Conservation (phyloP, 2,113 vertebrate genomes). For the Python bivittatus region DNA sequence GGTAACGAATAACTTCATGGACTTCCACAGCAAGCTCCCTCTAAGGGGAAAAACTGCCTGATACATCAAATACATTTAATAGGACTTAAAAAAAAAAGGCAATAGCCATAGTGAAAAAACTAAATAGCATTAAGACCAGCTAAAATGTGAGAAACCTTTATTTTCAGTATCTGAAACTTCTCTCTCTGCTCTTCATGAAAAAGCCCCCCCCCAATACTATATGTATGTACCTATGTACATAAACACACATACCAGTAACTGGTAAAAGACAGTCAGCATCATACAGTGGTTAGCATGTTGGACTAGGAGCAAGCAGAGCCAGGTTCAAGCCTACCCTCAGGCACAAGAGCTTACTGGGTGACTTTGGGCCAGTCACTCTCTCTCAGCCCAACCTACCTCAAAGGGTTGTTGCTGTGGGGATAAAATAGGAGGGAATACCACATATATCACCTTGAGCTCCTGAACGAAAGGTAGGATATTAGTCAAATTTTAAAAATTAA, state of each 20-base stretch:
- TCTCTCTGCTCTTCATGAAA: too few relatives aligned
- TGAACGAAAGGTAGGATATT: too few relatives aligned
- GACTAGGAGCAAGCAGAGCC: neutral
- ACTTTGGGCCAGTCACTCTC: neutral
- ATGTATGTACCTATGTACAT: neutral
- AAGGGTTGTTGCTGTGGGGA: neutral
- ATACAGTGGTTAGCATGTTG: neutral
- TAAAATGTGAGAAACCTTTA: neutral
- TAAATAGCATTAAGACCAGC: neutral
- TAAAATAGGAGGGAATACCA: neutral
- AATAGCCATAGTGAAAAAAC: neutral
- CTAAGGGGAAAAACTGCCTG: neutral
- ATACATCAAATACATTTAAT: neutral
- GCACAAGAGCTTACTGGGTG: neutral
- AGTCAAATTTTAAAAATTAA: too few relatives aligned
- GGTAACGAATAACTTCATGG: neutral
- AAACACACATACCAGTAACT: neutral
- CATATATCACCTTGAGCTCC: neutral
- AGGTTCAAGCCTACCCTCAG: neutral
- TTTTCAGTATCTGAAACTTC: too few relatives aligned
- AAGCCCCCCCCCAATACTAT: too few relatives aligned
- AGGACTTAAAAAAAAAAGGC: neutral
- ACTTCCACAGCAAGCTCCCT: neutral
- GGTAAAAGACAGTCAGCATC: neutral
- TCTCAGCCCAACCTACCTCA: neutral